phyloP scores from a whole-genome alignment of 2,797 vertebrate genomes.

The Chiloscyllium punctatum region DNA sequence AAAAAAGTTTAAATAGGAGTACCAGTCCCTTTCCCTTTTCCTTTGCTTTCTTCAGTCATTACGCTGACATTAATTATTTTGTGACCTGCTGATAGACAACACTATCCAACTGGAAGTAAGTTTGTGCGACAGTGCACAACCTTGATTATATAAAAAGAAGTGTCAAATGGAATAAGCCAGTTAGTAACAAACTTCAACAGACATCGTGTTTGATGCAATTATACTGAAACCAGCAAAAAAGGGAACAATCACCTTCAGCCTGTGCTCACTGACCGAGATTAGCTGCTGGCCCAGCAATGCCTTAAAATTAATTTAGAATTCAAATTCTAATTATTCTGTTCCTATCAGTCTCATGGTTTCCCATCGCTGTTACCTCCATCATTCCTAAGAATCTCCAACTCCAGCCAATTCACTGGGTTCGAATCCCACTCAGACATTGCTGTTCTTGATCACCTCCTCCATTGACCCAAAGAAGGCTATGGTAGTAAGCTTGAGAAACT shows the following conservation, averaged over 20 bases:
- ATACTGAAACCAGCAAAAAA: neutral
- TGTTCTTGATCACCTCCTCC: neutral
- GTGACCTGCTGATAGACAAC: neutral
- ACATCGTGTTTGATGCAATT: neutral
- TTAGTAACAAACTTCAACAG: neutral
- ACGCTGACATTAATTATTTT: neutral
- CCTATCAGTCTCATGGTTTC: neutral
- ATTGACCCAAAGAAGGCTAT: neutral
- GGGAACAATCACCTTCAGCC: neutral
- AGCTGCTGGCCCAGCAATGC: neutral
- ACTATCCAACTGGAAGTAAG: neutral
- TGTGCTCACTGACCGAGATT: neutral
- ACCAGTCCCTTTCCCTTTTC: neutral
- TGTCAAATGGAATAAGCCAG: neutral
- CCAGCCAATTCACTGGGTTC: neutral
- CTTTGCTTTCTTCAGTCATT: neutral
- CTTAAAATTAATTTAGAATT: neutral
- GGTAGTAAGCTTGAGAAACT: neutral
- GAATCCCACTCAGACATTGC: neutral
- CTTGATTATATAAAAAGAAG: neutral
- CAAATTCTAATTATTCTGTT: neutral
- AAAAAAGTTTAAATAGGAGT: neutral
- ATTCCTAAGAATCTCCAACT: neutral
- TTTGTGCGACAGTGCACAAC: neutral
- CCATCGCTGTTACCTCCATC: neutral